Conservation (phyloP, 2,113 vertebrate genomes). For the Marcusenius ussheri region DNA sequence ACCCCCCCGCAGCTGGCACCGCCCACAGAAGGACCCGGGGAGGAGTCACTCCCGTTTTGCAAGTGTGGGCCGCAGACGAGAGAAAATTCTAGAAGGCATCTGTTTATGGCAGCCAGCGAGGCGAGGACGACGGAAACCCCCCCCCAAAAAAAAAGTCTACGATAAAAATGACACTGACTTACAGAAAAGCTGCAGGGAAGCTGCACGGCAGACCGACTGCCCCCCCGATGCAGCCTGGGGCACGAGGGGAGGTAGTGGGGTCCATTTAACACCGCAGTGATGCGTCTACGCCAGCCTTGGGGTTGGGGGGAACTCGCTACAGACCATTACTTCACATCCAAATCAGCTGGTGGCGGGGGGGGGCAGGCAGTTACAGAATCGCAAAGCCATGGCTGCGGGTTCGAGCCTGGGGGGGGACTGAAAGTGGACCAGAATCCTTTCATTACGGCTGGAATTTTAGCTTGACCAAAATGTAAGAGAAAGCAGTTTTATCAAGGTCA, state of each 20-base stretch:
- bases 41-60: not conserved
- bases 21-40: not conserved
- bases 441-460: not conserved
- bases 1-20: not conserved
- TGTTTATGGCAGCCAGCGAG: not conserved
- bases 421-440: not conserved
- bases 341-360: not conserved
- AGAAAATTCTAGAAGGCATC: not conserved
- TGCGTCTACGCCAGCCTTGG: too few relatives aligned
- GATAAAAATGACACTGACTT: not conserved
- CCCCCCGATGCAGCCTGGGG: not conserved
- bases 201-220: not conserved
- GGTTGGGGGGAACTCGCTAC: not conserved
- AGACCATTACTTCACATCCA: not conserved
- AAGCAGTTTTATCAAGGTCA: not conserved
- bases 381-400: too few relatives aligned
- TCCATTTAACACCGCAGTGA: not conserved
- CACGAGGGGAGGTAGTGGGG: not conserved
- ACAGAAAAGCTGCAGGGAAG: not conserved
- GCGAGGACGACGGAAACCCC: not conserved
- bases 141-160: not conserved
- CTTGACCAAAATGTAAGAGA: not conserved
- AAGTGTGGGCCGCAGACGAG: not conserved
- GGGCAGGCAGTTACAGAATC: not conserved
- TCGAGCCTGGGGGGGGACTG: not conserved